Base-by-base conservation (phyloP, 1,140 invertebrate species). In the Orius insidiosus region DNA sequence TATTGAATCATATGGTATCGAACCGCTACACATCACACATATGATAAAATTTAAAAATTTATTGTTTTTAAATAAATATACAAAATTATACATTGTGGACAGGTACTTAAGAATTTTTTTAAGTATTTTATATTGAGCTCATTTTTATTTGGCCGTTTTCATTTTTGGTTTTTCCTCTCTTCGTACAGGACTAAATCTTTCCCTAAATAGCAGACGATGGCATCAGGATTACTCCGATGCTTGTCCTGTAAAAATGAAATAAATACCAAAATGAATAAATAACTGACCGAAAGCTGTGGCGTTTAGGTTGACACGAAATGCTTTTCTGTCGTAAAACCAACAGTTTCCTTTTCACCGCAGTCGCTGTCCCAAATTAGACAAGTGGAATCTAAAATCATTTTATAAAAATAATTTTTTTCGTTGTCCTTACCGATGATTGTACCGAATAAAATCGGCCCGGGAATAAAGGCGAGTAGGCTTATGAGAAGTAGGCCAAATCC, bases 311-410 rank as follows among this genome's bases (percentile, higher is more conserved):
- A 76, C 75, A 55, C 76, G 67, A 51, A 80, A 58, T 11, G 65
- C 66, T 50, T 70, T 68, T 5, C 74, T 70, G 57, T 80, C 72
- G 53, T 79, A 81, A 1, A 80, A 59, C 78, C 78, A 81, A 58
- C 78, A 81, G 54, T 81, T 80, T 45, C 78, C 78, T 68, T 78
- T 41, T 71, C 72, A 3, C 69, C 65, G 54, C 78, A 80, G 8
- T 77, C 80, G 57, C 75, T 78, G 10, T 77, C 78, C 78, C 78
- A 81, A 10, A 80, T 72, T 2, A 79, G 53, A n/a, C 78, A 81
- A n/a, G 74, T 70, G 24, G 44, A 30, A 46, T 50, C 49, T 50
- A 30, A 9, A 50, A 50, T n/a, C n/a, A 33, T 41, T 41, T 5
- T n/a, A n/a, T n/a, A n/a, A 16, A 16, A 24, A 15, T 41, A 24